Base-by-base conservation (phyloP, 2,113 vertebrate genomes). In the Romanogobio albipinnatus region DNA sequence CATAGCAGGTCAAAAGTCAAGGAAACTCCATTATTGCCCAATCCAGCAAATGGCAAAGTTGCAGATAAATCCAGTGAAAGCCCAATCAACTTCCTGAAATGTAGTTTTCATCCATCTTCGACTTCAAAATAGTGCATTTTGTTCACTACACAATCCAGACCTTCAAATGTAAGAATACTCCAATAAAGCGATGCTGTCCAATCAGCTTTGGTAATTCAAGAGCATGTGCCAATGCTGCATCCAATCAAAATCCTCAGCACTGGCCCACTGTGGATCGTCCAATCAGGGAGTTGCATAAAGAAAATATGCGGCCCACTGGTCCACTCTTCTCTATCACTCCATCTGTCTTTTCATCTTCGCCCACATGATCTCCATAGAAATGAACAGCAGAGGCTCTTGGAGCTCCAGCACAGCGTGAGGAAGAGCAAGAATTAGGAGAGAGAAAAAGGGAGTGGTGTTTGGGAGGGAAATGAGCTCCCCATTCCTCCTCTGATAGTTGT, bases 401-500 rank as follows among this genome's bases (percentile, higher is more conserved):
- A 62, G 78, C 58, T 58, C 45, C 58, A 29, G 61, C 29, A 39
- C 86, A 58, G 86, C 73, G 45, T 77, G 89, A 90, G 83, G 80
- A 68, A 68, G 26, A 29, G n/a, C 33, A 47, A 66, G 59, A 17
- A 81, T 26, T 11, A 71, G 43, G 71, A 26, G 59, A 68, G 29
- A 43, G 22, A 71, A 73, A 64, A 74, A 84, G 61, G 64, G 45
- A 81, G 82, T 51, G 84, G 83, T 88, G 86, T 87, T 66, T 76
- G 66, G 74, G 91, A 89, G 89, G 66, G 82, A 82, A 75, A 85
- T 85, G 88, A 92, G 87, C 81, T 87, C 88, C 15, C 81, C 78
- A 75, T 89, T 87, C 92, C 93, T 92, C 90, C 90, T 92, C 85
- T 74, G 85, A 92, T 88, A 93, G 90, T 91, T 91, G 90, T 94